These are phyloP conservation scores for Brachyopa scutellaris DNA, from an alignment of 2,888 invertebrate genomes.

Conservation along the genomic window DNA sequence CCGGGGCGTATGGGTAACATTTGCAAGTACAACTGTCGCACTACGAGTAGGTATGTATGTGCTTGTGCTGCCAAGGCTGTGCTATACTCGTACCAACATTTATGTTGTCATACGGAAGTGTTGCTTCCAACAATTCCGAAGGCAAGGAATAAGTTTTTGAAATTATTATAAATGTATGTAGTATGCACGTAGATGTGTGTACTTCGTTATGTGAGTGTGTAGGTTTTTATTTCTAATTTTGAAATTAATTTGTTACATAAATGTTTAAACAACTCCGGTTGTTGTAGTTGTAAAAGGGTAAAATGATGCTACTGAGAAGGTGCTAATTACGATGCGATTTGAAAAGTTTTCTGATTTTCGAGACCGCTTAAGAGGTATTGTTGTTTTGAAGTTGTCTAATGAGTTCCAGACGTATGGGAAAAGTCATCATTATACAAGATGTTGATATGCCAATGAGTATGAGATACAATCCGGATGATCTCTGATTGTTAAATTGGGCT, in stretches of 20 bases:
- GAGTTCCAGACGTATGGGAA: not conserved
- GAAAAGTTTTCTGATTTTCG: slow-evolving; percentile 37
- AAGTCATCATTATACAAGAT: not conserved
- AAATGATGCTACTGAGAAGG: not conserved
- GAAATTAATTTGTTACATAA: slow-evolving; percentile 44
- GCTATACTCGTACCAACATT: no score
- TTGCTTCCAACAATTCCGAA: not conserved
- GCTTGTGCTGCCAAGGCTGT: not conserved
- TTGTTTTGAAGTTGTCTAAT: slow-evolving; percentile 37
- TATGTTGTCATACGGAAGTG: slow-evolving; percentile 1
- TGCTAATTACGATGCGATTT: slow-evolving; percentile 60
- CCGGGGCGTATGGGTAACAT: slow-evolving; percentile 49
- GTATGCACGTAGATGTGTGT: not conserved
- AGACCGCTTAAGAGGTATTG: slow-evolving; percentile 11
- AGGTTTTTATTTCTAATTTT: slow-evolving; percentile 21
- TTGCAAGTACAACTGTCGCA: slow-evolving; percentile 43
- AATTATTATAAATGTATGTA: not conserved
- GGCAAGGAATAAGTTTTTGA: slow-evolving; percentile 2
- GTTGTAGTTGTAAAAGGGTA: not conserved
- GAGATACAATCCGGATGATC: no score
- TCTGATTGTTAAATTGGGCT: no score
- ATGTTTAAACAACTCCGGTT: slow-evolving; percentile 5
- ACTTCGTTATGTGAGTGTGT: not conserved
- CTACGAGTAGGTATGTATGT: not conserved
- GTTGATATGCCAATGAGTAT: no score